Evolutionary conservation across 1,140 invertebrate genomes (phyloP).

Genomic region (Ostrea edulis): DNA sequence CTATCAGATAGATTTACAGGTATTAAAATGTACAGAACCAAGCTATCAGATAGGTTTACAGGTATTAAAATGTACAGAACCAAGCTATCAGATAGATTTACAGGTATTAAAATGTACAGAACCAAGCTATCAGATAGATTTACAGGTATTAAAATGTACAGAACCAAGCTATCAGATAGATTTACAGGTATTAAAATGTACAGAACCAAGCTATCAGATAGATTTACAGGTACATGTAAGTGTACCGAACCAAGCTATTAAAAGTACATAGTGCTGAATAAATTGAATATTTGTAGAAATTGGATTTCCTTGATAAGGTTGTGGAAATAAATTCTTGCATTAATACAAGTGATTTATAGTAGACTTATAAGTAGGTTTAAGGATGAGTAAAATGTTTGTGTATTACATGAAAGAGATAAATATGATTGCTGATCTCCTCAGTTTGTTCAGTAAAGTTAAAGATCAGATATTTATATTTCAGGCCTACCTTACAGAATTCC

Average conservation of each 20-base stretch:
- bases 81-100: constrained; percentile 76
- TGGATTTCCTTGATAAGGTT: too few relatives aligned
- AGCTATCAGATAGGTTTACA: constrained; percentile 76
- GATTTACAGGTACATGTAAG: constrained; percentile 65
- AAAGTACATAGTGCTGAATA: too few relatives aligned
- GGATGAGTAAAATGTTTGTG: too few relatives aligned
- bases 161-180: constrained; percentile 78
- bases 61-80: too few relatives aligned
- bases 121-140: constrained; percentile 76
- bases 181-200: constrained; percentile 72
- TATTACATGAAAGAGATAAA: too few relatives aligned
- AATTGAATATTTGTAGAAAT: too few relatives aligned
- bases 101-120: constrained; percentile 74
- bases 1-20: constrained; percentile 77
- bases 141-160: constrained; percentile 74
- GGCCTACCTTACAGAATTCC: constrained; percentile 77
- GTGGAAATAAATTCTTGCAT: too few relatives aligned
- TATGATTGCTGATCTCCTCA: too few relatives aligned
- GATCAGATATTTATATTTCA: constrained; percentile 21
- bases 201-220: neutral
- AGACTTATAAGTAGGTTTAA: too few relatives aligned
- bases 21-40: constrained; percentile 75
- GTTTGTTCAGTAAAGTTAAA: too few relatives aligned
- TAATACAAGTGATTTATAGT: too few relatives aligned
- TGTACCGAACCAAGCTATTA: neutral